Evolutionary conservation across 2,888 invertebrate genomes (phyloP).

Genomic region (Scaptomyza parva): DNA sequence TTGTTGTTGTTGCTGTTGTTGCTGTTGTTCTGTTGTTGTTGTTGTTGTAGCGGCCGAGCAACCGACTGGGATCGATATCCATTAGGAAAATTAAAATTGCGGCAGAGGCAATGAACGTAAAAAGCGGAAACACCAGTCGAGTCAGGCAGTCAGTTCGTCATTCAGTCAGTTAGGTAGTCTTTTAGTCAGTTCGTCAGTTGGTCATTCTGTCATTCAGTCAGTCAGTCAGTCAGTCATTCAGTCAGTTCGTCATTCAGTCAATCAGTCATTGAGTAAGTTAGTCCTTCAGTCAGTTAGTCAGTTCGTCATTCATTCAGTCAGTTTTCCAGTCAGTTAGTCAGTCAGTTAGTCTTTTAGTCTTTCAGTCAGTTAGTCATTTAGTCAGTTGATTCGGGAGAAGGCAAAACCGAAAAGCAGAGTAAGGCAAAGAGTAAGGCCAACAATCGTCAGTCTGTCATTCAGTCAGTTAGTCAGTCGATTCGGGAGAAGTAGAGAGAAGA

Average conservation of each 20-base stretch:
- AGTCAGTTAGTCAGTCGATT: conserved; percentile 9
- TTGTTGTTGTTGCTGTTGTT: conserved; percentile 54
- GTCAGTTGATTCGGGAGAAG: background rate
- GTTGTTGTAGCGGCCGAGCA: conserved; percentile 56
- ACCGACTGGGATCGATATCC: conserved; percentile 85
- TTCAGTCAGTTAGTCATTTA: conserved; percentile 19
- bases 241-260: conserved; percentile 19
- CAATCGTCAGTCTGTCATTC: conserved; percentile 18
- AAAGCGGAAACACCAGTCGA: conserved; percentile 76
- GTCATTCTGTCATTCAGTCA: conserved; percentile 22
- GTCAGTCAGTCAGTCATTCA: conserved; percentile 19
- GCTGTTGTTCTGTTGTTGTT: conserved; percentile 46
- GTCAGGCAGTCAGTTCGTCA: conserved; percentile 52
- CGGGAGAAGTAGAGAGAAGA: background rate
- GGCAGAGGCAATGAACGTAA: conserved; percentile 84
- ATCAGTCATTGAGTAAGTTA: conserved; percentile 19
- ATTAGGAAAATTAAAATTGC: conserved; percentile 86
- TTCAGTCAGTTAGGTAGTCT: conserved; percentile 20
- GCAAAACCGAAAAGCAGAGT: background rate
- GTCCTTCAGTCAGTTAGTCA: conserved; percentile 62
- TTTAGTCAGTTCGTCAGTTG: conserved; percentile 12
- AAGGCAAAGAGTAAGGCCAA: background rate
- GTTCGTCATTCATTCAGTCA: conserved; percentile 20
- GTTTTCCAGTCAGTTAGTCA: conserved; percentile 24
- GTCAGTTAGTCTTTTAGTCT: conserved; percentile 18